Conservation (phyloP, 1,140 invertebrate species). For the Rhagoletis pomonella region DNA sequence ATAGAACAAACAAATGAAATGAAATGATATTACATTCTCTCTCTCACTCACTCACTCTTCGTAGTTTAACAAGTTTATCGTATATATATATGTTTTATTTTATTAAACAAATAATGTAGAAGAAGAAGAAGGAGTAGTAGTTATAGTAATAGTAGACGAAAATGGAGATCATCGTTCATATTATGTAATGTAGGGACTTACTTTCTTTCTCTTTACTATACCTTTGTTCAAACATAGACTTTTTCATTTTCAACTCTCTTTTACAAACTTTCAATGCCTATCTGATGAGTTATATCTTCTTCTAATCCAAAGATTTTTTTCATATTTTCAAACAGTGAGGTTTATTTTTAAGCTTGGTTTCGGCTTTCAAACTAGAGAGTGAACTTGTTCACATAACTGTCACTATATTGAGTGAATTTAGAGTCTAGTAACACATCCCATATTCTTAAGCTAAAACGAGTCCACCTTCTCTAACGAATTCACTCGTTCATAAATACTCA, state of each 20-base stretch:
- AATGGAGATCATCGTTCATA: constrained; percentile 53
- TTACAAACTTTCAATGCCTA: not conserved
- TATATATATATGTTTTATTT: constrained; percentile 18
- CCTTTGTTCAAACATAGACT: not conserved
- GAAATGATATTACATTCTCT: constrained; percentile 20
- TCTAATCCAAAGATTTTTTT: not conserved
- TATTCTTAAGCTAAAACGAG: not conserved
- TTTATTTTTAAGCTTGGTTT: not conserved
- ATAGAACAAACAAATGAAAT: constrained; percentile 31
- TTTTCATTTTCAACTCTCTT: not conserved
- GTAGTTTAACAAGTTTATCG: constrained; percentile 35
- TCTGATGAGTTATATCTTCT: not conserved
- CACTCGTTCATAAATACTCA: not conserved
- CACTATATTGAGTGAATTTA: not conserved
- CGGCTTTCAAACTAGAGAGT: not conserved
- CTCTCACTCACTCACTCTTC: constrained; percentile 36
- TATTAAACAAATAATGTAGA: constrained; percentile 35
- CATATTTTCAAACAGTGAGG: not conserved
- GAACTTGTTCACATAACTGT: not conserved
- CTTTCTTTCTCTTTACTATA: not conserved
- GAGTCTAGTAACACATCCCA: not conserved
- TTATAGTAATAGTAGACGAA: constrained; percentile 40
- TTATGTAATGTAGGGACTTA: constrained; percentile 45
- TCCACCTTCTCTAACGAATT: not conserved
- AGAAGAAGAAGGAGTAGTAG: constrained; percentile 45